A percentile compares a stretch with the other conserved stretches of the same genome.
phyloP scores from a whole-genome alignment of 2,797 vertebrate genomes.

The Molossus alvarezi region DNA sequence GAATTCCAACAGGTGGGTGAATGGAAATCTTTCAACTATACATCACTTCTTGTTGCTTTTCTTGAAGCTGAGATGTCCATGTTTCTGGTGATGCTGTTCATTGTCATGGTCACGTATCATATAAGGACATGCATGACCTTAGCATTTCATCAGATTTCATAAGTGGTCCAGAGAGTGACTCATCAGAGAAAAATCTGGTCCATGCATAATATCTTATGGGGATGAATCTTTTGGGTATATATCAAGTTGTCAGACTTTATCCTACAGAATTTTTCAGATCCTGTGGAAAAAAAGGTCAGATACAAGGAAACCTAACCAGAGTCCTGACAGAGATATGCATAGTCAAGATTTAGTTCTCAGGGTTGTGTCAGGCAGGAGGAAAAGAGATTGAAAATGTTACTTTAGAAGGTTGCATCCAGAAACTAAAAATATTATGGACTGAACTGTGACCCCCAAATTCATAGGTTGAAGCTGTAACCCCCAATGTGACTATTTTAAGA shows the following conservation, averaged over 20 bases:
- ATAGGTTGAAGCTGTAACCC: no score
- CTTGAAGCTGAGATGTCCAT: neutral
- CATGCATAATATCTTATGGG: neutral
- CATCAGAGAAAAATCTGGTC: neutral
- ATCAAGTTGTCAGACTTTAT: neutral
- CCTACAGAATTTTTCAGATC: neutral
- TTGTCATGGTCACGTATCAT: neutral
- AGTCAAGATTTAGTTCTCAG: neutral
- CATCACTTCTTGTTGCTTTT: neutral
- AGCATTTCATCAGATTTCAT: no score
- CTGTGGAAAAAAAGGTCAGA: neutral
- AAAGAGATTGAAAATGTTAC: neutral
- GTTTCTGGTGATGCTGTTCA: neutral
- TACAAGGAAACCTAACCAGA: neutral
- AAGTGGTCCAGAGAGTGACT: neutral
- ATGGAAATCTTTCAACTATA: neutral
- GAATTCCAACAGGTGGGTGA: neutral
- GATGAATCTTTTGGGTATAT: neutral
- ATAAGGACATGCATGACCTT: neutral
- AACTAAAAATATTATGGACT: neutral
- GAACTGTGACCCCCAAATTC: neutral
- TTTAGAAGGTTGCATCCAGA: neutral
- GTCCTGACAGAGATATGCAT: neutral
- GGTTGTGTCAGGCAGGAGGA: neutral
- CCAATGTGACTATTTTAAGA: no score